Evolutionary conservation across 2,797 vertebrate genomes (phyloP).

Genomic region (Eulemur mongoz): DNA sequence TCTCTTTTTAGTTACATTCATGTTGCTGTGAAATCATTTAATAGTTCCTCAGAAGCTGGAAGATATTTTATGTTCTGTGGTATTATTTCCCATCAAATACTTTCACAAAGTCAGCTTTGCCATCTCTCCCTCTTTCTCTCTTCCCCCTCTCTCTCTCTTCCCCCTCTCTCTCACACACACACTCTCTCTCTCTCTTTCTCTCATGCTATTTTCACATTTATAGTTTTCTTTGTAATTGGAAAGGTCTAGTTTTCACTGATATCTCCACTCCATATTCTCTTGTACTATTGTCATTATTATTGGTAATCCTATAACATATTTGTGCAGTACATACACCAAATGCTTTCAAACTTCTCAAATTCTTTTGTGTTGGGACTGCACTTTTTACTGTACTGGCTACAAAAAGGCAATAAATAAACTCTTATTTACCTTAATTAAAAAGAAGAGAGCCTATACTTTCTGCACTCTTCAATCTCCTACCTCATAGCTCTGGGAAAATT

Average conservation of each 20-base stretch:
- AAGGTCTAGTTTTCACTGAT: background rate
- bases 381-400: background rate
- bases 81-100: background rate
- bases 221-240: background rate
- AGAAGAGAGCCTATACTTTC: background rate
- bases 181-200: background rate
- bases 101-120: background rate
- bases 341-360: background rate
- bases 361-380: background rate
- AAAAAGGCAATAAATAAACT: background rate
- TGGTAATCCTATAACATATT: background rate
- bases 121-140: background rate
- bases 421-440: background rate
- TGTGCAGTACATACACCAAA: background rate
- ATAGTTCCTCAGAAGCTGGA: background rate
- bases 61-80: background rate
- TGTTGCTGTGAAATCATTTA: background rate
- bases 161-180: too few relatives aligned
- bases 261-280: background rate
- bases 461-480: background rate
- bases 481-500: background rate
- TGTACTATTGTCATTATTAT: too few relatives aligned
- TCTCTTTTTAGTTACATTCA: background rate
- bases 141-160: too few relatives aligned
- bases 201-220: background rate